These are phyloP conservation scores for Gymnoscopelus braueri DNA, from an alignment of 2,797 vertebrate species.

Conservation along the genomic window DNA sequence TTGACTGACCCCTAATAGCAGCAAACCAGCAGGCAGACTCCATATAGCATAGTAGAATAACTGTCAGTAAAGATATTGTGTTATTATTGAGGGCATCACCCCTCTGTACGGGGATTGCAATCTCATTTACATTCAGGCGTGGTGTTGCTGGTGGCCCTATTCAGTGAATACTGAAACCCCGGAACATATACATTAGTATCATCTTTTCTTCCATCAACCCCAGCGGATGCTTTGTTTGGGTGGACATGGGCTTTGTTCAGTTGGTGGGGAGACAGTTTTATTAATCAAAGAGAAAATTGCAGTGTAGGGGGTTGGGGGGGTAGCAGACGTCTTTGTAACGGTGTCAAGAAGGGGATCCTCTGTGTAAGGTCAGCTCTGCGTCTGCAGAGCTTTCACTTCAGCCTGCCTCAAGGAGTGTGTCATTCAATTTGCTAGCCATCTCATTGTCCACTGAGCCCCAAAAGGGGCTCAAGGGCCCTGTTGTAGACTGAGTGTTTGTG, in stretches of 20 bases:
- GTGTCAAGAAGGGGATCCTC: constrained; percentile 76
- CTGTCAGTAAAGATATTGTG: too few species aligned
- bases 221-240: constrained; percentile 64
- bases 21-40: too few species aligned
- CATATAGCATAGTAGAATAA: too few species aligned
- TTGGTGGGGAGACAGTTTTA: constrained; percentile 63
- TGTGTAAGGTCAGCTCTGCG: constrained; percentile 68
- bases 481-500: constrained; percentile 49
- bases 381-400: constrained; percentile 69
- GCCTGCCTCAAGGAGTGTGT: constrained; percentile 66
- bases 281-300: constrained; percentile 77
- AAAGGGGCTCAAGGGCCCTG: constrained; percentile 42
- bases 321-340: constrained; percentile 73
- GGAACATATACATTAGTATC: constrained; percentile 75
- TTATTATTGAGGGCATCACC: not conserved
- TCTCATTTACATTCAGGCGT: constrained; percentile 72
- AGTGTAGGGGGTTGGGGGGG: constrained; percentile 61
- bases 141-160: constrained; percentile 65
- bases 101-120: constrained; percentile 50
- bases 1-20: too few species aligned
- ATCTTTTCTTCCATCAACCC: constrained; percentile 73
- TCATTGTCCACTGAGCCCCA: constrained; percentile 58
- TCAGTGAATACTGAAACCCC: constrained; percentile 66
- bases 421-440: constrained; percentile 67
- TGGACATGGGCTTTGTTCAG: constrained; percentile 66